Conservation (phyloP, 2,888 invertebrate genomes). For the Dastarcus helophoroides region DNA sequence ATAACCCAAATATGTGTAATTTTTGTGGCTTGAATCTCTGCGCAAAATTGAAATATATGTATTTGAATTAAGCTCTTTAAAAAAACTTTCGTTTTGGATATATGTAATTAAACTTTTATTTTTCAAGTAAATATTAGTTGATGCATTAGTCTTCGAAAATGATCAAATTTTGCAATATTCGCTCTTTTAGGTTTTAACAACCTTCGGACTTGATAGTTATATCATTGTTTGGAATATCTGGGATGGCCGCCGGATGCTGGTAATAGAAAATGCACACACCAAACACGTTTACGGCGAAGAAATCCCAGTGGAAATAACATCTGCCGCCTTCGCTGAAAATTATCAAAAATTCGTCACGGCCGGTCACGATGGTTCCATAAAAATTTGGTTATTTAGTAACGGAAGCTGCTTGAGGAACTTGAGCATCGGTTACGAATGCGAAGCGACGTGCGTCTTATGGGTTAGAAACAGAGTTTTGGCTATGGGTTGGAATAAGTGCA, state of each 20-base stretch:
- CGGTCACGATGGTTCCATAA: constrained; percentile 65
- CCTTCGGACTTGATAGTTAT: constrained; percentile 67
- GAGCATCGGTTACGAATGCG: constrained; percentile 34
- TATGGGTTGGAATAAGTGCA: constrained; percentile 65
- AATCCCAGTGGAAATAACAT: constrained; percentile 60
- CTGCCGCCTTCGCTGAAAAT: constrained; percentile 64
- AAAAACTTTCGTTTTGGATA: too few species aligned
- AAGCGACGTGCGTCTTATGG: constrained; percentile 44
- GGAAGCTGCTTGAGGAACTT: constrained; percentile 61
- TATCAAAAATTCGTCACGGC: constrained; percentile 65
- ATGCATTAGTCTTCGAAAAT: too few species aligned
- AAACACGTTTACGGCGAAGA: constrained; percentile 53
- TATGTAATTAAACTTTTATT: too few species aligned
- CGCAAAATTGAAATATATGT: too few species aligned
- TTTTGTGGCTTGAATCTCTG: too few species aligned
- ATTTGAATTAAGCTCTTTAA: too few species aligned
- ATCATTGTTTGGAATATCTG: constrained; percentile 75
- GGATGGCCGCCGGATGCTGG: constrained; percentile 54
- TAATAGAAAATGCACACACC: constrained; percentile 61
- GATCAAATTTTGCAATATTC: neutral
- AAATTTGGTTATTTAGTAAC: constrained; percentile 78
- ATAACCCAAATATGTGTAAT: too few species aligned
- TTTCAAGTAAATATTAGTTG: too few species aligned
- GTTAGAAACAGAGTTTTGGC: constrained; percentile 52
- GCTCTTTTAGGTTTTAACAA: constrained; percentile 48